Conservation (phyloP, 1,140 invertebrate genomes). For the Ceratina australensis region DNA sequence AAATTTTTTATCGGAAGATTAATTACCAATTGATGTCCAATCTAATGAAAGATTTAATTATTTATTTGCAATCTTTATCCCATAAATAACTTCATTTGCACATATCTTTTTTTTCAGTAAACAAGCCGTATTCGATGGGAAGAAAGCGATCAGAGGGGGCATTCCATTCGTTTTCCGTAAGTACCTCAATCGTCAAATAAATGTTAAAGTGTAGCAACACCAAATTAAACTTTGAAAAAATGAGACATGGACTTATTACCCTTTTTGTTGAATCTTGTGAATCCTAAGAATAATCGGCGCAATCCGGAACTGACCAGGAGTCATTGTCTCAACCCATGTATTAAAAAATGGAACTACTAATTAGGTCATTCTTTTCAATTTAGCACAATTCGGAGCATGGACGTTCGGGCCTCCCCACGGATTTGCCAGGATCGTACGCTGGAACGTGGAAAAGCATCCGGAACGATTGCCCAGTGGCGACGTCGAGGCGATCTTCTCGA, state of each 20-base stretch:
- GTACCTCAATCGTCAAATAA: too few relatives aligned
- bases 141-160: slow-evolving; percentile 95
- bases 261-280: too few relatives aligned
- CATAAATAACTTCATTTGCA: background rate
- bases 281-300: too few relatives aligned
- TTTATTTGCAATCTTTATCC: too few relatives aligned
- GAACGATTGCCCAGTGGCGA: slow-evolving; percentile 92
- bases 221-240: too few relatives aligned
- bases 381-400: slow-evolving; percentile 97
- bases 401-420: slow-evolving; percentile 95
- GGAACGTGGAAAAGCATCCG: slow-evolving; percentile 93
- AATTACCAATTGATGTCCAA: too few relatives aligned
- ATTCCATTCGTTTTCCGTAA: slow-evolving; percentile 98
- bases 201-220: too few relatives aligned
- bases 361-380: slow-evolving; percentile 51
- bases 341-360: background rate
- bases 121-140: slow-evolving; percentile 96
- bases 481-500: slow-evolving; percentile 93
- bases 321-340: too few relatives aligned
- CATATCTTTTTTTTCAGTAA: slow-evolving; percentile 86
- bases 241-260: too few relatives aligned
- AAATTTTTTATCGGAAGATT: too few relatives aligned
- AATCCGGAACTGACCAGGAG: too few relatives aligned
- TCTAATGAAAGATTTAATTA: too few relatives aligned
- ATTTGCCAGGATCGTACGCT: slow-evolving; percentile 94